A percentile compares a stretch with the other conserved stretches of the same genome.
These are phyloP conservation scores for Ctenosaura bakeri DNA, from an alignment of 2,797 vertebrate species.

Conservation along the genomic window DNA sequence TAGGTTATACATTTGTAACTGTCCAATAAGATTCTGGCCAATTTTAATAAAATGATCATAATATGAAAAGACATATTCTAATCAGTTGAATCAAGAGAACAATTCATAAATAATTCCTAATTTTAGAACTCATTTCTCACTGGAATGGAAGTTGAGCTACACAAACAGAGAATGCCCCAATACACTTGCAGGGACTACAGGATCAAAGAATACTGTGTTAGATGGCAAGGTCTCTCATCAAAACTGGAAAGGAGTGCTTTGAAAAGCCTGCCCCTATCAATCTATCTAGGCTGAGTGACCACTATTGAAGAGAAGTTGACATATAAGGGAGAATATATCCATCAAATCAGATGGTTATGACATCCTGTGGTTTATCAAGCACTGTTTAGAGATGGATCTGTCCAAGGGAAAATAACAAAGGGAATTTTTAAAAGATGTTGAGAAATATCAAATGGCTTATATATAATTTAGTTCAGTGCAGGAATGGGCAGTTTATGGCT, in stretches of 20 bases:
- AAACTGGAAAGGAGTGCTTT: slow-evolving; percentile 17
- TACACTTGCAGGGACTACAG: slow-evolving; percentile 5
- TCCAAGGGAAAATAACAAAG: slow-evolving; percentile 27
- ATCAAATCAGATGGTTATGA: neutral
- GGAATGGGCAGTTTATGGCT: neutral
- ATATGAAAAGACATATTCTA: neutral
- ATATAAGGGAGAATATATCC: neutral
- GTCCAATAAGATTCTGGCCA: neutral
- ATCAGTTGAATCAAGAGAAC: neutral
- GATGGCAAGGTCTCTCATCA: slow-evolving; percentile 19
- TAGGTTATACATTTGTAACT: too few species aligned
- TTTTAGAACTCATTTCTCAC: neutral
- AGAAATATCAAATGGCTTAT: slow-evolving; percentile 30
- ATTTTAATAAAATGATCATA: neutral
- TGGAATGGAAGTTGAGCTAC: neutral
- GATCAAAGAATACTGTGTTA: slow-evolving; percentile 26
- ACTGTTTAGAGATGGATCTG: slow-evolving; percentile 1
- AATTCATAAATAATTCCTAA: slow-evolving; percentile 1
- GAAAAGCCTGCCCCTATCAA: slow-evolving; percentile 25
- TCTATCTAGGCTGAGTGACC: slow-evolving; percentile 19
- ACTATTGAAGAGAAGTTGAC: slow-evolving; percentile 29
- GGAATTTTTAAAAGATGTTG: slow-evolving; percentile 24
- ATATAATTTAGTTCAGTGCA: neutral
- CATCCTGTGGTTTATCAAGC: slow-evolving; percentile 18
- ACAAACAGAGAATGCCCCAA: slow-evolving; percentile 7